These are phyloP conservation scores for Nomada ruficornis DNA, from an alignment of 2,888 invertebrate species.

Conservation along the genomic window DNA sequence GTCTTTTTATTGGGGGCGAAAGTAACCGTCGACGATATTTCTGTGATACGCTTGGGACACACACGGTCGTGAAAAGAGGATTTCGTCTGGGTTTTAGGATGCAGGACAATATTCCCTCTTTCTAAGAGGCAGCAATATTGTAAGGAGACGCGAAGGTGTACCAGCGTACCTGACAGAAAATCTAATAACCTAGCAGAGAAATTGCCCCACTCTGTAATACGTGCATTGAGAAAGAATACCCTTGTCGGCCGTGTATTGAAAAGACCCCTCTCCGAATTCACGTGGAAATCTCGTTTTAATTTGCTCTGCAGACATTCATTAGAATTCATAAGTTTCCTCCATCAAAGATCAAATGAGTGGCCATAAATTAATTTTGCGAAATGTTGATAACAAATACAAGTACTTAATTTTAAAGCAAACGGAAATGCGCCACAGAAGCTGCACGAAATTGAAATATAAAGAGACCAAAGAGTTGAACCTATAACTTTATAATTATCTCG, in stretches of 20 bases:
- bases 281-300: neutral
- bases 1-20: neutral
- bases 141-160: neutral
- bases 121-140: neutral
- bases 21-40: neutral
- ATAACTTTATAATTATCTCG: too few relatives aligned
- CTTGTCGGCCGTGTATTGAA: neutral
- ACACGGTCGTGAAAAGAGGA: constrained; percentile 23
- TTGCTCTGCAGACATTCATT: too few relatives aligned
- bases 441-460: too few relatives aligned
- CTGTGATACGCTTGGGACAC: neutral
- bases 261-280: neutral
- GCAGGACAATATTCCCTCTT: constrained; percentile 6
- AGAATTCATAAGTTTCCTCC: too few relatives aligned
- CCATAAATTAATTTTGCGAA: too few relatives aligned
- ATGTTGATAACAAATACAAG: too few relatives aligned
- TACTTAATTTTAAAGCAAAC: too few relatives aligned
- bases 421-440: too few relatives aligned
- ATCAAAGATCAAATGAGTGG: neutral
- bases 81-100: constrained; percentile 7
- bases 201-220: constrained; percentile 3
- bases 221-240: neutral
- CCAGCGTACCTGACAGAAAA: constrained; percentile 1
- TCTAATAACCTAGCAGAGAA: constrained; percentile 21
- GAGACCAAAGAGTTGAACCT: too few relatives aligned